These are phyloP conservation scores for Eristalis tenax DNA, from an alignment of 2,888 invertebrate genomes.

Conservation along the genomic window DNA sequence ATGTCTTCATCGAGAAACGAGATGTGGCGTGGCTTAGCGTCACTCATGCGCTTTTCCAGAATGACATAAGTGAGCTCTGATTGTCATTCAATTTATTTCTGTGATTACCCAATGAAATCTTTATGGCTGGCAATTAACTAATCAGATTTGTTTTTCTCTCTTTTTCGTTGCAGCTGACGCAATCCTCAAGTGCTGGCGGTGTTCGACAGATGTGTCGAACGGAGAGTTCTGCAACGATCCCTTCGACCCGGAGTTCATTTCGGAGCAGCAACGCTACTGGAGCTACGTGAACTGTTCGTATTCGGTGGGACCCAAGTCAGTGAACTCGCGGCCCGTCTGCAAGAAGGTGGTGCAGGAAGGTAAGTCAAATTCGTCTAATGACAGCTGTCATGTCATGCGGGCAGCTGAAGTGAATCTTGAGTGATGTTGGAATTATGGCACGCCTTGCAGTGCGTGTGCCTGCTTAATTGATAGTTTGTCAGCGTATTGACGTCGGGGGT, in stretches of 20 bases:
- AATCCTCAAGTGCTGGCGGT: slow-evolving; percentile 88
- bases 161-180: slow-evolving; percentile 83
- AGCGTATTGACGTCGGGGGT: slow-evolving; percentile 4
- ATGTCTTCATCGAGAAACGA: not conserved
- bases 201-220: slow-evolving; percentile 85
- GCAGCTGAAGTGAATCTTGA: slow-evolving; percentile 27
- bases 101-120: slow-evolving; percentile 21
- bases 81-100: slow-evolving; percentile 27
- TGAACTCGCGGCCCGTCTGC: slow-evolving; percentile 85
- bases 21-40: not conserved
- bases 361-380: slow-evolving; percentile 80
- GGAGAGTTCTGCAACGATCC: slow-evolving; percentile 88
- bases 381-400: slow-evolving; percentile 32
- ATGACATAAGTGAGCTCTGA: slow-evolving; percentile 37
- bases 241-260: slow-evolving; percentile 83
- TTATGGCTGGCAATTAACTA: slow-evolving; percentile 21
- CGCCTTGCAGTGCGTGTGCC: slow-evolving; percentile 39
- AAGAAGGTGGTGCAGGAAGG: slow-evolving; percentile 89
- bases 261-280: slow-evolving; percentile 81
- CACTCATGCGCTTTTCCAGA: not conserved
- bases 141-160: slow-evolving; percentile 16
- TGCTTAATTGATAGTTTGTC: slow-evolving; percentile 37
- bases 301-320: slow-evolving; percentile 81
- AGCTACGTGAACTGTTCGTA: slow-evolving; percentile 82
- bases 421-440: slow-evolving; percentile 51